These are phyloP conservation scores for Malaclemys terrapin DNA, from an alignment of 2,113 vertebrate species.

Conservation along the genomic window DNA sequence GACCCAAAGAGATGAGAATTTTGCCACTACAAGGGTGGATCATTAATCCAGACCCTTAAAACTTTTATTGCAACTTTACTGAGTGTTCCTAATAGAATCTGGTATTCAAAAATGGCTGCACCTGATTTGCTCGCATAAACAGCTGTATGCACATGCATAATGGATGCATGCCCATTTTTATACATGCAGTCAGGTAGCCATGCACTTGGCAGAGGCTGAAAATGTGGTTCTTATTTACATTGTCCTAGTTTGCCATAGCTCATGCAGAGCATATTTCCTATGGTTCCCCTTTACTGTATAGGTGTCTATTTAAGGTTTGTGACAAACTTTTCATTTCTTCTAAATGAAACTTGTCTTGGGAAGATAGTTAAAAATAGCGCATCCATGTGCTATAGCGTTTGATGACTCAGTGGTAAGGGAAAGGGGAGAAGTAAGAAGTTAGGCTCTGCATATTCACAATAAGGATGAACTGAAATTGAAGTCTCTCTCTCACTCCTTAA, in stretches of 20 bases:
- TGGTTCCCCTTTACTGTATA: background rate
- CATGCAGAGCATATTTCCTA: background rate
- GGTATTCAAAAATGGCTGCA: background rate
- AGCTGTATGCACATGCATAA: background rate
- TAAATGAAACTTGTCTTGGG: background rate
- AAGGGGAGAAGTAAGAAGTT: background rate
- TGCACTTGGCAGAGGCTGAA: background rate
- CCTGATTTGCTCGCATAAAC: background rate
- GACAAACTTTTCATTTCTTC: background rate
- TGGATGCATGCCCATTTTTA: background rate
- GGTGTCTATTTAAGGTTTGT: background rate
- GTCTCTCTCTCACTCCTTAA: constrained; percentile 63
- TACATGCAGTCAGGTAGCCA: background rate
- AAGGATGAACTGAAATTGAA: background rate
- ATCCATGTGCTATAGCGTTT: background rate
- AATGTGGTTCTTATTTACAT: background rate
- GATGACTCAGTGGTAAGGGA: background rate
- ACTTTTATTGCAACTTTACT: background rate
- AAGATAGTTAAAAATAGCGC: background rate
- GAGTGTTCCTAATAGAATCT: background rate
- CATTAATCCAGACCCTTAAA: background rate
- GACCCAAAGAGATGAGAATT: background rate
- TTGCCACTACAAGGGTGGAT: background rate
- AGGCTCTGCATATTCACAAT: background rate
- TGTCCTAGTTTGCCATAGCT: background rate